Base-by-base conservation (phyloP, 2,888 invertebrate genomes). In the Drosophila leonis region DNA sequence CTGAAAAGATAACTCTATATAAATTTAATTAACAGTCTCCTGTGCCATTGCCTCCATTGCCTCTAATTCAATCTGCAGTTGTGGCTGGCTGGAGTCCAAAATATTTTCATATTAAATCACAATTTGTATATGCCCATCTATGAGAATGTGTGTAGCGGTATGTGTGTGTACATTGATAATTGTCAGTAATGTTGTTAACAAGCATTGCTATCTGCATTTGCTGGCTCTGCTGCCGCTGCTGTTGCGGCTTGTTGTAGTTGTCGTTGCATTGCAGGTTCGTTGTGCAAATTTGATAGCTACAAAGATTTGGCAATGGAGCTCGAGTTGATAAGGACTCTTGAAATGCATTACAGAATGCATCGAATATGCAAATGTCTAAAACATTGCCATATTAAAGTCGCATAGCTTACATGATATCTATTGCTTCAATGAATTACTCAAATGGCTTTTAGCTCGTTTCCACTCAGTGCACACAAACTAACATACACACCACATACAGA, bases 111-210 rank as follows among this genome's bases (percentile, higher is more conserved):
- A 82, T 82, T 84, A 76, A 85, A 87, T 70, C 55, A 70, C 84
- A 78, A 84, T 75, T 78, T 75, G 65, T 70, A 61, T 57, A 10
- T 20, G n/a, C 39, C 49, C 56, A 31, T 46, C 5, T 61, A 39
- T 46, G 27, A 42, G 20, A 37, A 9, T 46, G 41, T 60, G 48
- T 52, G 31, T 12, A 31, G 27, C n/a, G 20, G 24, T 31, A 9
- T 2, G 37, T 55, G 56, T 61, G 52, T 65, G 56, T 64, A 49
- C 41, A 71, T 66, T 78, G 86, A 84, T 88, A 84, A 84, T 84
- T 88, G 88, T 83, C 86, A 68, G 78, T 73, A 78, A 85, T 80
- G 70, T 80, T 84, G 81, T 84, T 83, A 75, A 75, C 78, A 80
- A 66, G 80, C 67, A 46, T 65, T 64, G 56, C 68, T 56, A 72